Evolutionary conservation across 2,113 vertebrate genomes (phyloP).

Genomic region (Cryptomyrus ogoouensis): DNA sequence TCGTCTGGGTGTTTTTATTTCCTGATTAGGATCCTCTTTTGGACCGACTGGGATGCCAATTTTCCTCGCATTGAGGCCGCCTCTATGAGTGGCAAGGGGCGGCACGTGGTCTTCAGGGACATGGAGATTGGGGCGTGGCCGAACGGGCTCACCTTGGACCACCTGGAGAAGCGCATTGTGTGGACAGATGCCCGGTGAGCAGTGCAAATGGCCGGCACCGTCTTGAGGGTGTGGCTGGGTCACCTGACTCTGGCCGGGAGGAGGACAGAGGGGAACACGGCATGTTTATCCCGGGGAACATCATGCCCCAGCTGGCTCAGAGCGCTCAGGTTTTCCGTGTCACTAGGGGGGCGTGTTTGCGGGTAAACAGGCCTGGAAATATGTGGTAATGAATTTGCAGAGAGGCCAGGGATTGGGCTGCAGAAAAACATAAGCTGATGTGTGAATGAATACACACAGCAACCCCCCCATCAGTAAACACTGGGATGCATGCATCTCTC

Average conservation of each 20-base stretch:
- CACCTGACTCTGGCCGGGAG: background rate
- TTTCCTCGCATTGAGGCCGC: constrained; percentile 81
- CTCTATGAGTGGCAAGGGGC: constrained; percentile 75
- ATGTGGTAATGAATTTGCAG: background rate
- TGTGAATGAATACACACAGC: constrained; percentile 11
- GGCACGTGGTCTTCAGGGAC: constrained; percentile 77
- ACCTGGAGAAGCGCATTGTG: constrained; percentile 78
- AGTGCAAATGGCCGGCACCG: too few relatives aligned
- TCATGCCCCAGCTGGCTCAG: background rate
- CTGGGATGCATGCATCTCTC: background rate
- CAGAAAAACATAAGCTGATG: constrained; percentile 1
- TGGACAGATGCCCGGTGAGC: constrained; percentile 81
- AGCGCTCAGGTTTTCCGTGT: background rate
- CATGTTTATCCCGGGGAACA: background rate
- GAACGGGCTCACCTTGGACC: constrained; percentile 79
- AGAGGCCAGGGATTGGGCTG: background rate
- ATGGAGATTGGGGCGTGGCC: constrained; percentile 83
- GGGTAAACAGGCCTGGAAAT: background rate
- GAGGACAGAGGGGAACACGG: background rate
- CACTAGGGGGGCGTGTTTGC: background rate
- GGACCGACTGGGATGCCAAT: constrained; percentile 85
- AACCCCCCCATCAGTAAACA: background rate
- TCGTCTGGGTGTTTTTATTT: background rate
- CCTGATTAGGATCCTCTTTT: constrained; percentile 71
- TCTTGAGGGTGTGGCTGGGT: background rate